Evolutionary conservation across 2,113 vertebrate genomes (phyloP), one percentile per base, ranked within the genome.

Genomic region (Austrofundulus limnaeus): DNA sequence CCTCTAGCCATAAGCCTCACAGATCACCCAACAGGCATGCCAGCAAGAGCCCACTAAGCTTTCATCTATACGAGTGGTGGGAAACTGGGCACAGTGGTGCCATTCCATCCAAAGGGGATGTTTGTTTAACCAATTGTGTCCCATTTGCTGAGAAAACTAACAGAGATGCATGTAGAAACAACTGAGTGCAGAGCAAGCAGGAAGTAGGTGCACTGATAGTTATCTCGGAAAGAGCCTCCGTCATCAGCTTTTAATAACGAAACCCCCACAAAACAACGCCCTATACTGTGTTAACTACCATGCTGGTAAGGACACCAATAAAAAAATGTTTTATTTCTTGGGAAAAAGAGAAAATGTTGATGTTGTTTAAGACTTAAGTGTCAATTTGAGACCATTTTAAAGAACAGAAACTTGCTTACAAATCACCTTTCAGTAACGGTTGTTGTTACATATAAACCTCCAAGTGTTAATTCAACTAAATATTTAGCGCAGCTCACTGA

Each of bases 91-190:
- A 52, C 64, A 61, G 31, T 20, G 53, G 31, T 31, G 2, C 61
- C 82, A 87, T 81, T 80, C 78, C 77, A 58, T 66, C 66, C 66
- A 49, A 38, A 71, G 66, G 42, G 85, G 79, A 85, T 79, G 88
- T 89, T 90, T 83, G 6, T 82, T 78, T 77, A 88, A 85, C 77
- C 76, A 58, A 58, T 73, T 79, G 75, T 83, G 61, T 46, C 66
- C 74, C 24, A 5, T 54, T 68, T 45, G 66, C 14, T 55, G 42
- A 69, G 58, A 75, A 67, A 86, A 79, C 80, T 66, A 84, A 78
- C 77, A 84, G 34, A 28, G 54, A 84, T 53, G 57, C 43, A 61
- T n/a, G n/a, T 39, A 59, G 55, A 75, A 83, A 78, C 61, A 75
- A 77, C 56, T 10, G 39, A 54, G 57, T 37, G 39, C 39, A 70